These are phyloP conservation scores for Oceanites oceanicus DNA, from an alignment of 2,113 vertebrate species.

Conservation along the genomic window DNA sequence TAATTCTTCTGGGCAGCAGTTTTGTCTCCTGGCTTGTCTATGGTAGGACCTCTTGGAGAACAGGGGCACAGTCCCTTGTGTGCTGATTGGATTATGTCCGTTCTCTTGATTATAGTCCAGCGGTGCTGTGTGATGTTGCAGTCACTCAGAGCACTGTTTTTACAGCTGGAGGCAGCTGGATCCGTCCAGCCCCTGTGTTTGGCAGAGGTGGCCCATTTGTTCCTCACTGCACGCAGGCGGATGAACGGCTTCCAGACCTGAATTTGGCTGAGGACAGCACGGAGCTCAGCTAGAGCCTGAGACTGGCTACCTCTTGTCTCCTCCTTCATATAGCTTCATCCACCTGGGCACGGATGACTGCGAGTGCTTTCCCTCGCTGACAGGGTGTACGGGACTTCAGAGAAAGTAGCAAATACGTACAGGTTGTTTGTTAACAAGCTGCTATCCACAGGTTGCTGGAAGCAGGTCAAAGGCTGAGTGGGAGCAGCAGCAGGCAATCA, in stretches of 20 bases:
- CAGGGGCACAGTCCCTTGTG: background rate
- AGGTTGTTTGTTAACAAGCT: background rate
- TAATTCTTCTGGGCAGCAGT: background rate
- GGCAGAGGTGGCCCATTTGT: background rate
- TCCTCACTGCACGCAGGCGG: accelerated
- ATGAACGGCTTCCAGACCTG: background rate
- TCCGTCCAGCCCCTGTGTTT: accelerated
- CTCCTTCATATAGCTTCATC: background rate
- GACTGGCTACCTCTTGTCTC: background rate
- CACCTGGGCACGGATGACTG: background rate
- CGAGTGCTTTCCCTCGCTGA: accelerated
- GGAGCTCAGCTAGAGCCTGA: background rate
- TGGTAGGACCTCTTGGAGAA: background rate
- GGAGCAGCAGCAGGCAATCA: accelerated
- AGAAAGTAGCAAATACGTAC: background rate
- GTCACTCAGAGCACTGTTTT: background rate
- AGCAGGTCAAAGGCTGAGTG: background rate
- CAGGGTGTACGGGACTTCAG: background rate
- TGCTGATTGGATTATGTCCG: background rate
- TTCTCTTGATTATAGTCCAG: accelerated
- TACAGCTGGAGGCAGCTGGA: background rate
- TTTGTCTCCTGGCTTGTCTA: background rate
- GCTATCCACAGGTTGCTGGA: background rate
- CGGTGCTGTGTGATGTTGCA: background rate
- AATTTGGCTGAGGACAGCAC: background rate